A percentile compares a stretch with the other conserved stretches of the same genome.
These are phyloP conservation scores for Nyctibius grandis DNA, from an alignment of 2,797 vertebrate species.

Conservation along the genomic window DNA sequence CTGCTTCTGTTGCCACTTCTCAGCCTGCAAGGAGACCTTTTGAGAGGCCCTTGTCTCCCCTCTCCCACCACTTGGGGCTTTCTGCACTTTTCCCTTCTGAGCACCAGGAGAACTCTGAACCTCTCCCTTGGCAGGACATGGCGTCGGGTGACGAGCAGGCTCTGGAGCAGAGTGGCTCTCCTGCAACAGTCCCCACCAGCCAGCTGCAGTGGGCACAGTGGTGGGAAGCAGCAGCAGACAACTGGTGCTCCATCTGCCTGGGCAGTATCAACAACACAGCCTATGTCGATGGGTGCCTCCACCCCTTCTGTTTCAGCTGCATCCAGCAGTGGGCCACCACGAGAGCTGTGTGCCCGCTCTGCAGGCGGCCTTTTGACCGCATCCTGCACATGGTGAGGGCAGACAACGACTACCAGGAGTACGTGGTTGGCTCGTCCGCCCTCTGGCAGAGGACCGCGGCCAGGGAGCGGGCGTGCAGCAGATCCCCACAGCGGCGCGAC, in stretches of 20 bases:
- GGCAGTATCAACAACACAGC: fast-evolving
- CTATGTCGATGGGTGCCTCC: fast-evolving
- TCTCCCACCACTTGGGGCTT: neutral
- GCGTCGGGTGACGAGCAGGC: fast-evolving
- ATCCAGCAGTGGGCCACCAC: fast-evolving
- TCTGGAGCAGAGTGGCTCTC: too few species aligned
- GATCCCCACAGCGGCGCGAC: fast-evolving
- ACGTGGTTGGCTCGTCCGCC: fast-evolving
- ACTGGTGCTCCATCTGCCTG: neutral
- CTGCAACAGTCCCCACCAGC: fast-evolving
- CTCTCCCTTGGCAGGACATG: neutral
- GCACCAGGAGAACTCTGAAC: neutral
- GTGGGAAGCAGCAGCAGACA: fast-evolving
- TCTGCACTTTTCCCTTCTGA: neutral
- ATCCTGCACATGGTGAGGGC: fast-evolving
- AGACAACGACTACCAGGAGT: fast-evolving
- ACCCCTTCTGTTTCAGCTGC: neutral
- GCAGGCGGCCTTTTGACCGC: fast-evolving
- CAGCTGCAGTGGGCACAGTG: neutral
- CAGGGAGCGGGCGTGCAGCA: fast-evolving
- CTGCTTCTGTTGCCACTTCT: neutral
- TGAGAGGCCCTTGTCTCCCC: neutral
- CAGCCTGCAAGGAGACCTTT: neutral
- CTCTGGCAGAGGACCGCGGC: fast-evolving
- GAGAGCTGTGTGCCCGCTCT: fast-evolving